phyloP scores from a whole-genome alignment of 2,888 invertebrate species.

The Philereme vetulata region DNA sequence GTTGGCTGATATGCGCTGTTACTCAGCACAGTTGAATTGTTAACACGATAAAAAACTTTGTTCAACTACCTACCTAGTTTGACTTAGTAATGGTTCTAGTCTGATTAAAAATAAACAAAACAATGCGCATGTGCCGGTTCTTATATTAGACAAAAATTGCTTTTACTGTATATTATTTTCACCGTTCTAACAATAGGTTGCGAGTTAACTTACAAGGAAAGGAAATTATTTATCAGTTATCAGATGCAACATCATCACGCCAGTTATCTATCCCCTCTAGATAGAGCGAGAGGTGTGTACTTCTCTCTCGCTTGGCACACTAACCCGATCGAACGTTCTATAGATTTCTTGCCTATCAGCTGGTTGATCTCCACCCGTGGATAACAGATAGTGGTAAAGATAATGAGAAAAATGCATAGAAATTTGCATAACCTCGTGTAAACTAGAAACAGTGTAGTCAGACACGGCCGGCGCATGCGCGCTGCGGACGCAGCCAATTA shows the following conservation, averaged over 20 bases:
- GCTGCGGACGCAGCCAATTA: slow-evolving; percentile 61
- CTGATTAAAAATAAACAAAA: slow-evolving; percentile 36
- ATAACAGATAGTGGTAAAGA: slow-evolving; percentile 37
- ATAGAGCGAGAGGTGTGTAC: slow-evolving; percentile 56
- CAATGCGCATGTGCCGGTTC: slow-evolving; percentile 25
- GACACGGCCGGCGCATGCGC: slow-evolving; percentile 58
- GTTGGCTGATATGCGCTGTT: slow-evolving; percentile 32
- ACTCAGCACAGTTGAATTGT: slow-evolving; percentile 21
- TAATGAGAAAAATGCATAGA: slow-evolving; percentile 61
- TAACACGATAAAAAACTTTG: slow-evolving; percentile 14
- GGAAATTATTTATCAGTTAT: slow-evolving; percentile 73
- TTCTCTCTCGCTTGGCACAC: slow-evolving; percentile 65
- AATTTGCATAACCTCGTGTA: slow-evolving; percentile 66
- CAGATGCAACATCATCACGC: slow-evolving; percentile 74
- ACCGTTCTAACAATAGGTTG: slow-evolving; percentile 59
- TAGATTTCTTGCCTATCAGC: slow-evolving; percentile 53
- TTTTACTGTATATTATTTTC: slow-evolving; percentile 46
- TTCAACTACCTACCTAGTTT: not conserved
- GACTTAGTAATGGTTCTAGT: slow-evolving; percentile 18
- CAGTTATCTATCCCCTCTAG: slow-evolving; percentile 73
- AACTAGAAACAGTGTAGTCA: slow-evolving; percentile 57
- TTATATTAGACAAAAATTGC: slow-evolving; percentile 37
- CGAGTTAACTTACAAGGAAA: slow-evolving; percentile 48
- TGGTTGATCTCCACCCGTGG: slow-evolving; percentile 36
- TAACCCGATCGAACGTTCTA: slow-evolving; percentile 74